Base-by-base conservation (phyloP, 2,797 vertebrate genomes). In the Peromyscus eremicus region DNA sequence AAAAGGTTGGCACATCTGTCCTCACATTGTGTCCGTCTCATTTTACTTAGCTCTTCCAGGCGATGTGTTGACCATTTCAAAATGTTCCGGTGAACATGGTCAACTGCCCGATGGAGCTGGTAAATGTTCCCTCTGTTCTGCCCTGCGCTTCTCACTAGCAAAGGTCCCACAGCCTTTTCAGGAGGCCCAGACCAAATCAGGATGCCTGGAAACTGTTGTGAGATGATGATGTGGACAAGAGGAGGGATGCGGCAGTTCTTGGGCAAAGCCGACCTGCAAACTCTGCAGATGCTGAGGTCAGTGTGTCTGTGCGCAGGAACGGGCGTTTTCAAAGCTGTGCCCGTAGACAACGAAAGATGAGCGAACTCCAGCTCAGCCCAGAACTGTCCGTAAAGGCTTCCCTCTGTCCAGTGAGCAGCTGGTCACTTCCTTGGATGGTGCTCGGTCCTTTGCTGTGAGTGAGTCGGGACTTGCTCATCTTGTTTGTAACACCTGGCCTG, bases 171-270 rank as follows among this genome's bases (percentile, higher is more conserved):
- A n/a, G 37, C 43, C 83, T 71, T 27, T 21, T 25, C 19, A 70
- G 3, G 17, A 52, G 43, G n/a, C 37, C 43, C 62, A 23, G 82
- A 49, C 8, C 16, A 68, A 34, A 68, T 17, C 82, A 34, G 64
- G 29, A 49, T 46, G 43, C 19, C 6, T 25, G 2, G 19, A 19
- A 13, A 19, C 7, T 52, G 2, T 49, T 49, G 29, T 43, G 62
- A 84, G 27, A 6, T 49, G 16, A 40, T 4, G 8, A 8, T 52
- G 4, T 43, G 1, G 11, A 40, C 29, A 85, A 23, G 29, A 83
- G 4, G 13, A 43, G 1, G 2, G 49, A 19, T 29, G 6, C 0
- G 0, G 84, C 1, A 71, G 34, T 6, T 57, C 23, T 17, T 2
- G 12, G 66, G 29, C 46, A 27, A 52, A 70, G 34, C 17, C 27